Evolutionary conservation across 2,113 vertebrate genomes (phyloP).

Genomic region (Telmatochromis sp.): DNA sequence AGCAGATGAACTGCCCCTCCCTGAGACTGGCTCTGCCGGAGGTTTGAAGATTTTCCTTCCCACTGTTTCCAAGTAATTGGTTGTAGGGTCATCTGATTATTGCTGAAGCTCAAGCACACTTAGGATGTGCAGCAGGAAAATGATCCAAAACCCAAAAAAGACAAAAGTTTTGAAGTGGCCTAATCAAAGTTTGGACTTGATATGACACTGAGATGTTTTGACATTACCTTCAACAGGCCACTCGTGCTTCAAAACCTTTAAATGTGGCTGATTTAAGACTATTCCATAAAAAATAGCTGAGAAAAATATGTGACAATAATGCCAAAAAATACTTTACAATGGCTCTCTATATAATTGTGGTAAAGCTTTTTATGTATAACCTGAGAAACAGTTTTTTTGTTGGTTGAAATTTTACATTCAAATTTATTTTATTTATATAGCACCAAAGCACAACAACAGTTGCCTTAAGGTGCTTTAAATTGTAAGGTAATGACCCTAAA

Average conservation of each 20-base stretch:
- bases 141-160: background rate
- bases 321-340: background rate
- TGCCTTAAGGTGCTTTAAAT: background rate
- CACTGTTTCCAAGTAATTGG: background rate
- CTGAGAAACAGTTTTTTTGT: background rate
- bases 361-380: background rate
- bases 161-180: background rate
- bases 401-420: background rate
- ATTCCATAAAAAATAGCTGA: background rate
- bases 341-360: background rate
- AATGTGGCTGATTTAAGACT: background rate
- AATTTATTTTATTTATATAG: background rate
- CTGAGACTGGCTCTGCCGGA: background rate
- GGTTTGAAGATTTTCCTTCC: background rate
- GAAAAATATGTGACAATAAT: background rate
- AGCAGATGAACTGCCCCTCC: background rate
- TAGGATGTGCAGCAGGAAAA: background rate
- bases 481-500: background rate
- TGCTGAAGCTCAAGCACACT: background rate
- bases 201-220: background rate
- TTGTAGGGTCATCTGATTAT: background rate
- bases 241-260: background rate
- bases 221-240: background rate
- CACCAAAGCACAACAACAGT: background rate
- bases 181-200: background rate